Evolutionary conservation across 2,113 vertebrate species (phyloP), one percentile per base, ranked within the genome.

Genomic region (Cebidichthys violaceus): DNA sequence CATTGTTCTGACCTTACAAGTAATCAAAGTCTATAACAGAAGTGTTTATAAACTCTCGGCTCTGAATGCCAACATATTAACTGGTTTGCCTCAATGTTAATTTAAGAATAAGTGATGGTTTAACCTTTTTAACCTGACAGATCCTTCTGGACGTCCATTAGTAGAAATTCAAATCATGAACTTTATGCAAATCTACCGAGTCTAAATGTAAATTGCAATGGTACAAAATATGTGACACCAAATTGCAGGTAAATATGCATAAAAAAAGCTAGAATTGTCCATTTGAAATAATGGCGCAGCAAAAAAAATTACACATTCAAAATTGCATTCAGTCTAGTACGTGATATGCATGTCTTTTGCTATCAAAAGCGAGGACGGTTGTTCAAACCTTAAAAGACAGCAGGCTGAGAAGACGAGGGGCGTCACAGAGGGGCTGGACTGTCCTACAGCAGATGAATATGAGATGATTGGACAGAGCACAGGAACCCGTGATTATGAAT

Each of bases 291-390:
- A 20, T 47, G 45, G n/a, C 6, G 22, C 6, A 18, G 47, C 8
- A 64, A 47, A 61, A 73, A 22, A 60, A 22, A 17, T 1, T 2
- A 9, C 64, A 45, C 64, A 52, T 77, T 78, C 33, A 65, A 22
- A 54, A 50, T 76, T 76, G 73, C 67, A 52, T 41, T 74, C 20
- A 22, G 15, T 37, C 52, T 41, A 60, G 68, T 20, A 55, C 37
- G 77, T 82, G 79, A 65, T 52, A 41, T 41, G 75, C 68, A 81
- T 84, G 39, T 68, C 27, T 71, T 55, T 66, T 79, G 11, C 67
- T 60, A 43, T 79, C 71, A 82, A 74, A 83, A 67, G 64, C 76
- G 39, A 74, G 57, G 72, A 83, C 86, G 85, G 79, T 78, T 85
- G 88, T 75, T 86, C 13, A 18, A 71, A 61, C 43, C 76, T 39